A percentile compares a stretch with the other conserved stretches of the same genome.
phyloP scores from a whole-genome alignment of 2,888 invertebrate species.

The Kryphioiulus occultus region DNA sequence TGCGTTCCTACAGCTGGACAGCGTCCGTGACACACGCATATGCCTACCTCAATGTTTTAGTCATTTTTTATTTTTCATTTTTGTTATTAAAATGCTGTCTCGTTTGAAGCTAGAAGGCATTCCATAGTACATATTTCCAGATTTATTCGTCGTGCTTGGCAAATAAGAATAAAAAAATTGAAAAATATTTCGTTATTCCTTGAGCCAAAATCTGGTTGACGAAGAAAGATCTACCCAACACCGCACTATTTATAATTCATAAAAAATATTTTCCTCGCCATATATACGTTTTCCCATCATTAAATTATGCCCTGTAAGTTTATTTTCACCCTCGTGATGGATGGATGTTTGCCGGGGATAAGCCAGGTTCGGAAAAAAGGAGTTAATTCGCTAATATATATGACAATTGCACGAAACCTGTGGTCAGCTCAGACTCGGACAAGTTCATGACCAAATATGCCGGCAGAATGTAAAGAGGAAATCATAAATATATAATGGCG shows the following conservation, averaged over 20 bases:
- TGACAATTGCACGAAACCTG: neutral
- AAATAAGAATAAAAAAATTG: neutral
- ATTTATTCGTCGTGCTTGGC: neutral
- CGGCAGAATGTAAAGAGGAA: neutral
- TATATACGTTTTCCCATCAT: neutral
- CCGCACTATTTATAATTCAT: constrained; percentile 13
- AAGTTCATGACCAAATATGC: neutral
- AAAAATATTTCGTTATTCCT: neutral
- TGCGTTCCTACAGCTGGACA: too few relatives aligned
- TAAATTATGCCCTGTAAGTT: neutral
- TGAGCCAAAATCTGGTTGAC: neutral
- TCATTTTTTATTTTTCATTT: neutral
- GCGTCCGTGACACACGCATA: too few relatives aligned
- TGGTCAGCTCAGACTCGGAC: neutral
- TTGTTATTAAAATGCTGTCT: neutral
- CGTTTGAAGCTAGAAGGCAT: too few relatives aligned
- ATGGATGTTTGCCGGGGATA: neutral
- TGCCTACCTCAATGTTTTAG: too few relatives aligned
- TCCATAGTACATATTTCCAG: neutral
- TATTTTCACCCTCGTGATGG: neutral
- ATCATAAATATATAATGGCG: neutral
- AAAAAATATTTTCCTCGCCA: neutral
- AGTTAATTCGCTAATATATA: constrained; percentile 2
- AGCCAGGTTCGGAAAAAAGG: constrained; percentile 1
- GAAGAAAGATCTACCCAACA: neutral